phyloP scores from a whole-genome alignment of 2,797 vertebrate genomes.

The Melanotaenia parkinsoni region DNA sequence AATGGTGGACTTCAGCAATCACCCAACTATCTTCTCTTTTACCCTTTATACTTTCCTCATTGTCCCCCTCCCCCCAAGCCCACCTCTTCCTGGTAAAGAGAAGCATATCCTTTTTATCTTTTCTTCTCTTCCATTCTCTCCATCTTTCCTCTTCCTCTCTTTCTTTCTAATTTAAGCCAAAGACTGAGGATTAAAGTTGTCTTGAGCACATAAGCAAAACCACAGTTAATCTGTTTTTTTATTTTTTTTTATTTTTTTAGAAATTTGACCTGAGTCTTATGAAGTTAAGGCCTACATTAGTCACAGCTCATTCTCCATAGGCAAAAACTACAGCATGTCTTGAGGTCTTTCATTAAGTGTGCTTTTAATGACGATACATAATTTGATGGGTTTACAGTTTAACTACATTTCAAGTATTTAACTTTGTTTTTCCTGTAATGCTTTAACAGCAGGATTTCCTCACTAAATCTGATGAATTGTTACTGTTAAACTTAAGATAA shows the following conservation, averaged over 20 bases:
- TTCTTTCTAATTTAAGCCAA: constrained; percentile 26
- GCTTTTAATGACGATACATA: not conserved
- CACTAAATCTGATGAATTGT: not conserved
- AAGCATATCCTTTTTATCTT: constrained; percentile 58
- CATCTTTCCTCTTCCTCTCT: constrained; percentile 23
- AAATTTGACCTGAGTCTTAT: constrained; percentile 3
- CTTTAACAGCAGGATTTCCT: not conserved
- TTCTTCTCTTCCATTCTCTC: constrained; percentile 9
- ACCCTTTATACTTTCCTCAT: constrained; percentile 31
- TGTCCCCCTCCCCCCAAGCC: constrained; percentile 38
- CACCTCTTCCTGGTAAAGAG: constrained; percentile 50
- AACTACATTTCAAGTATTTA: not conserved
- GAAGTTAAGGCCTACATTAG: constrained; percentile 9
- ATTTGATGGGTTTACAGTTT: constrained; percentile 5
- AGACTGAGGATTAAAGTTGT: constrained; percentile 7
- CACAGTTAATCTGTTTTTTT: not conserved
- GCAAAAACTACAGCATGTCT: not conserved
- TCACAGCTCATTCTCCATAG: not conserved
- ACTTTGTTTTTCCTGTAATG: not conserved
- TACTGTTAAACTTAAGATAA: not conserved
- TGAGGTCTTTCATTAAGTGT: not conserved
- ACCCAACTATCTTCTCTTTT: constrained; percentile 55
- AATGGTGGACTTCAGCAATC: constrained; percentile 75
- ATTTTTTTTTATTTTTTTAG: not conserved
- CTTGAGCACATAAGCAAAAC: not conserved